Percentiles rank a stretch among this genome's conserved stretches.
These are phyloP conservation scores for Drosophila colorata DNA, from an alignment of 2,888 invertebrate genomes.

Conservation along the genomic window DNA sequence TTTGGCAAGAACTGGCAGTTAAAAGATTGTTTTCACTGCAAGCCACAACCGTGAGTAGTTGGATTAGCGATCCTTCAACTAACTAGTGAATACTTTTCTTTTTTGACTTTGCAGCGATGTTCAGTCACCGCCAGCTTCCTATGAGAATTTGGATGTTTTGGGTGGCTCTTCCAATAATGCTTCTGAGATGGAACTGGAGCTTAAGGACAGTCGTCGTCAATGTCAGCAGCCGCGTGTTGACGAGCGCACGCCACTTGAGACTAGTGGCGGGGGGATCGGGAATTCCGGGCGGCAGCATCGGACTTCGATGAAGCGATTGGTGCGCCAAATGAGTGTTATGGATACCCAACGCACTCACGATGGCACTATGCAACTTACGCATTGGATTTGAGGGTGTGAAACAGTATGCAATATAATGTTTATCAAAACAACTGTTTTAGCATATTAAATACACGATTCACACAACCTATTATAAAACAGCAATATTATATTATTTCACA, in stretches of 20 bases:
- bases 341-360: constrained; percentile 92
- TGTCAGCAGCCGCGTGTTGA: constrained; percentile 68
- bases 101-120: constrained; percentile 35
- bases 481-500: background rate
- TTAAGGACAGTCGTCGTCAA: constrained; percentile 73
- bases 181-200: constrained; percentile 80
- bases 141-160: constrained; percentile 90
- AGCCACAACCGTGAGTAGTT: constrained; percentile 88
- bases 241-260: constrained; percentile 85
- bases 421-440: background rate
- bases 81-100: background rate
- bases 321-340: constrained; percentile 92
- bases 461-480: background rate
- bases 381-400: constrained; percentile 89
- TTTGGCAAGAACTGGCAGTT: constrained; percentile 94
- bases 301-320: constrained; percentile 89
- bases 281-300: constrained; percentile 77
- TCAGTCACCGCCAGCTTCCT: constrained; percentile 87
- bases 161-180: constrained; percentile 84
- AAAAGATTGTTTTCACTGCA: constrained; percentile 90
- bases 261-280: constrained; percentile 20
- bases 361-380: constrained; percentile 93
- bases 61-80: too few relatives aligned
- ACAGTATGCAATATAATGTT: background rate
- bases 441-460: too few relatives aligned